Conservation (phyloP, 2,888 invertebrate genomes). For the Notodonta ziczac region DNA sequence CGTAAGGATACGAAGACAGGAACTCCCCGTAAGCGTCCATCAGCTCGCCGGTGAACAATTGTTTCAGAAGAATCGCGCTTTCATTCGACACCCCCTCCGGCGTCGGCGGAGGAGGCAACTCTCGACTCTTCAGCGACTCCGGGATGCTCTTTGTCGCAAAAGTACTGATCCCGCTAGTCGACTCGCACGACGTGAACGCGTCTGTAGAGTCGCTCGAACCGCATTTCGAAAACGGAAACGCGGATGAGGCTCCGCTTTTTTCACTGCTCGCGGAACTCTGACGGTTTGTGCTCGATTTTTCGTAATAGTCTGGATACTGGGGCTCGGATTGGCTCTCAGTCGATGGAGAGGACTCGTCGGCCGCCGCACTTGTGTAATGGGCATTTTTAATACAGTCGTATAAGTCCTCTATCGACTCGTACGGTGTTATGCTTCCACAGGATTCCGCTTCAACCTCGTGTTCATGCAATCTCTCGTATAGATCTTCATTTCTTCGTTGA, state of each 20-base stretch:
- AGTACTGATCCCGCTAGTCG: slow-evolving; percentile 75
- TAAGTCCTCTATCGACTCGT: slow-evolving; percentile 80
- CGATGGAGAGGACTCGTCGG: slow-evolving; percentile 74
- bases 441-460: slow-evolving; percentile 70
- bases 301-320: slow-evolving; percentile 73
- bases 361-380: slow-evolving; percentile 68
- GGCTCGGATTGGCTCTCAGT: slow-evolving; percentile 76
- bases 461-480: slow-evolving; percentile 72
- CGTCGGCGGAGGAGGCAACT: slow-evolving; percentile 68
- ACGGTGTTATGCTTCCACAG: slow-evolving; percentile 77
- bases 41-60: slow-evolving; percentile 87
- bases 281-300: slow-evolving; percentile 70
- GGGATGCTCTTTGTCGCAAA: slow-evolving; percentile 69
- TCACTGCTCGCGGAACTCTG: slow-evolving; percentile 79
- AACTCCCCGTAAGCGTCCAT: slow-evolving; percentile 88
- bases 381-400: slow-evolving; percentile 80
- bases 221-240: slow-evolving; percentile 81
- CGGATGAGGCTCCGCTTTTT: slow-evolving; percentile 78
- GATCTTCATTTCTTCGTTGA: slow-evolving; percentile 69
- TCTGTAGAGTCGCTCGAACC: slow-evolving; percentile 78
- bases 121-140: slow-evolving; percentile 68
- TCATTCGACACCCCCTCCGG: slow-evolving; percentile 61
- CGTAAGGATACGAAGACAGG: slow-evolving; percentile 85
- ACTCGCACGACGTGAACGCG: slow-evolving; percentile 77
- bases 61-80: slow-evolving; percentile 77